A percentile compares a stretch with the other conserved stretches of the same genome.
Evolutionary conservation across 1,140 invertebrate genomes (phyloP).

Genomic region (Drosophila burlai): DNA sequence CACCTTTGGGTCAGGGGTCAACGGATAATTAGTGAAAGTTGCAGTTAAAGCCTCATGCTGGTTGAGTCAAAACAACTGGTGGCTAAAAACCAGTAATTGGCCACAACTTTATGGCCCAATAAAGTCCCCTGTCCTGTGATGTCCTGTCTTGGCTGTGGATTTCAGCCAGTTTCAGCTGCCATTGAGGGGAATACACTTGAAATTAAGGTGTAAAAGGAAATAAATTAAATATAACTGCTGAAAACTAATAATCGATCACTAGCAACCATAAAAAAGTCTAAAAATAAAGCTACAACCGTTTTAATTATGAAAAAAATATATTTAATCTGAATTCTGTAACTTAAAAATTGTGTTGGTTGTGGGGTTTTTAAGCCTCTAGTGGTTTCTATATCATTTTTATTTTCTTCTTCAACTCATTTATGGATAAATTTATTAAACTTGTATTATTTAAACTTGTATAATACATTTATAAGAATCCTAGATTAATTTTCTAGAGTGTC

Average conservation of each 20-base stretch:
- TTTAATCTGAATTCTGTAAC: too few relatives aligned
- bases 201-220: background rate
- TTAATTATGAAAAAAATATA: too few relatives aligned
- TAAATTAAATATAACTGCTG: too few relatives aligned
- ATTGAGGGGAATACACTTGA: background rate
- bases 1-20: constrained; percentile 29
- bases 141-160: constrained; percentile 9
- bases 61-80: background rate
- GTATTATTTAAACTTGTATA: background rate
- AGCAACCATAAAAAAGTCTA: too few relatives aligned
- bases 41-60: background rate
- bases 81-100: constrained; percentile 16
- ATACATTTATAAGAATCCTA: background rate
- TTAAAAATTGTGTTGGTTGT: too few relatives aligned
- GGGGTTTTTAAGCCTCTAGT: too few relatives aligned
- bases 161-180: constrained; percentile 10
- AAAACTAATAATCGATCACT: too few relatives aligned
- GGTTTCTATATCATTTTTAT: too few relatives aligned
- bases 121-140: constrained; percentile 11
- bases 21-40: constrained; percentile 26
- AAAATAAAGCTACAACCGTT: too few relatives aligned
- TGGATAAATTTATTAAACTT: background rate
- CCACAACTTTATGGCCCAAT: constrained; percentile 47
- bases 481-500: background rate
- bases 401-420: too few relatives aligned